These are phyloP conservation scores for Halesus radiatus DNA, from an alignment of 1,140 invertebrate species.

Conservation along the genomic window DNA sequence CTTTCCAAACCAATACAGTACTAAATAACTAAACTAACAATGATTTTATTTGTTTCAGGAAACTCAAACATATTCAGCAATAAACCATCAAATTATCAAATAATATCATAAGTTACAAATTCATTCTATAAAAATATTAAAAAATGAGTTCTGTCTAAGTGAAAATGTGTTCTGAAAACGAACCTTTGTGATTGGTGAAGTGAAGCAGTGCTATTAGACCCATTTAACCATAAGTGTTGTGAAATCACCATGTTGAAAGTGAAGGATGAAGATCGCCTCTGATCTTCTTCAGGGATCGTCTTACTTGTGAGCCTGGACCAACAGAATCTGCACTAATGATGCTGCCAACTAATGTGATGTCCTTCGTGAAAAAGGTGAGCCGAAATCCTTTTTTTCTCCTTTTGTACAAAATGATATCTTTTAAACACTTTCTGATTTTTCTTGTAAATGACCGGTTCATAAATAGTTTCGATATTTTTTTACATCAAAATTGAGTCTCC, in stretches of 20 bases:
- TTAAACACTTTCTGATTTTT: too few relatives aligned
- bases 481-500: too few relatives aligned
- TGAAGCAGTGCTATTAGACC: neutral
- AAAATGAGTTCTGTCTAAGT: neutral
- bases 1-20: too few relatives aligned
- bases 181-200: neutral
- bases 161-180: slow-evolving; percentile 19
- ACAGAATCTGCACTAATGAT: slow-evolving; percentile 67
- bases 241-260: slow-evolving; percentile 3
- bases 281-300: slow-evolving; percentile 4
- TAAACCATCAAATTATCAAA: neutral
- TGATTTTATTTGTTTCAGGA: slow-evolving; percentile 11
- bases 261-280: neutral
- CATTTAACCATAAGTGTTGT: neutral
- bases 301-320: slow-evolving; percentile 2
- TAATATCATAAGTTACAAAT: neutral
- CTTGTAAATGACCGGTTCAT: too few relatives aligned
- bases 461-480: too few relatives aligned
- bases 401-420: too few relatives aligned
- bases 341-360: slow-evolving; percentile 85
- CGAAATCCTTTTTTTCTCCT: too few relatives aligned
- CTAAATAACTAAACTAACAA: neutral
- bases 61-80: slow-evolving; percentile 9
- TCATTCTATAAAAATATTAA: neutral
- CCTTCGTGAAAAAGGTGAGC: slow-evolving; percentile 87